Conservation (phyloP, 2,113 vertebrate genomes). For the Geococcyx californianus region DNA sequence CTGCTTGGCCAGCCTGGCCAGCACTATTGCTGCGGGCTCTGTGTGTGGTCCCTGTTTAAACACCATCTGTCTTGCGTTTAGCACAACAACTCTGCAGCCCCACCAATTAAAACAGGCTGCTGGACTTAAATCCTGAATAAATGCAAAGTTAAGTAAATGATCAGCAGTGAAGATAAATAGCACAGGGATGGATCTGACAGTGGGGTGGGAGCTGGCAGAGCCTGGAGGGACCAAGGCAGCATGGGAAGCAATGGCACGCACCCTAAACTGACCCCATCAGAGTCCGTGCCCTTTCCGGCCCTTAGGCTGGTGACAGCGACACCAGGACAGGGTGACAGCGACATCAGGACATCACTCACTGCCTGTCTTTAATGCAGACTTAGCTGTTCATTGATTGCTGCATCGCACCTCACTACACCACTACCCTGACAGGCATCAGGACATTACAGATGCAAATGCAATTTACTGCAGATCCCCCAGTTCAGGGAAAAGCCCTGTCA, state of each 20-base stretch:
- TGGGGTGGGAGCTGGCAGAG: background rate
- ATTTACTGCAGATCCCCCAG: background rate
- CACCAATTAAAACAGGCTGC: conserved; percentile 57
- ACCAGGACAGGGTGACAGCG: background rate
- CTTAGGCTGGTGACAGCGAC: background rate
- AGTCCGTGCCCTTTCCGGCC: rapidly evolving
- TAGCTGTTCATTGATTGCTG: background rate
- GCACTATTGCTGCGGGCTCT: conserved; percentile 35
- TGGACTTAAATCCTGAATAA: conserved; percentile 27
- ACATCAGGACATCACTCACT: background rate
- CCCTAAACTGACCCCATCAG: background rate
- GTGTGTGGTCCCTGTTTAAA: conserved; percentile 61
- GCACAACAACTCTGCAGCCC: conserved; percentile 43
- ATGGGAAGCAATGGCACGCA: rapidly evolving
- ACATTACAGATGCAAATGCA: background rate
- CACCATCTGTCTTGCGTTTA: conserved; percentile 75
- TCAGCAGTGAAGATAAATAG: background rate
- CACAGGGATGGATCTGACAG: background rate
- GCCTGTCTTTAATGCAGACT: background rate
- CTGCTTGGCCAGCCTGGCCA: background rate
- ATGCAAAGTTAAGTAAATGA: conserved; percentile 19
- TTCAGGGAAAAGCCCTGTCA: background rate
- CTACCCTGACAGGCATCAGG: background rate
- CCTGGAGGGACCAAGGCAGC: background rate
- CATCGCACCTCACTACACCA: background rate